A percentile compares a stretch with the other conserved stretches of the same genome.
phyloP scores from a whole-genome alignment of 2,888 invertebrate species.

The Idaea aversata region DNA sequence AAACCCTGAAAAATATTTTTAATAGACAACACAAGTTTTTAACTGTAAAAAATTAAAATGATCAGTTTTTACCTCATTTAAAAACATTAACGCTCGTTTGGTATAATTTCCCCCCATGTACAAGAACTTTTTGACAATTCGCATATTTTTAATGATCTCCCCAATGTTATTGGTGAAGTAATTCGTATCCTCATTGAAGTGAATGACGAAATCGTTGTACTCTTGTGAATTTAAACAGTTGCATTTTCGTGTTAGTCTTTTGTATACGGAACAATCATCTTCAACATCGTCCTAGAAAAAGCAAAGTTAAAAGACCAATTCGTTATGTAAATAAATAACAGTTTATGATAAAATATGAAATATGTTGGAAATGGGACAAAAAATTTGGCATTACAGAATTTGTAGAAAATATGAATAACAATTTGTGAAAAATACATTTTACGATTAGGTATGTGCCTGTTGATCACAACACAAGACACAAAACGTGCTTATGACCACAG shows the following conservation, averaged over 20 bases:
- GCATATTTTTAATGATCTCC: slow-evolving; percentile 68
- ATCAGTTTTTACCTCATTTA: slow-evolving; percentile 52
- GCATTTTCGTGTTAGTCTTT: slow-evolving; percentile 63
- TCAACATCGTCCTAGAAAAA: slow-evolving; percentile 47
- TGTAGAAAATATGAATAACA: too few species aligned
- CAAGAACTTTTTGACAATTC: slow-evolving; percentile 65
- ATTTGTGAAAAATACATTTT: too few species aligned
- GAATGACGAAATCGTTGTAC: slow-evolving; percentile 67
- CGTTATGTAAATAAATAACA: too few species aligned
- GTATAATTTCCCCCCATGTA: slow-evolving; percentile 63
- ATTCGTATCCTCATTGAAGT: slow-evolving; percentile 64
- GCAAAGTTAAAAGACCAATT: slow-evolving; percentile 1
- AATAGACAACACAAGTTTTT: too few species aligned
- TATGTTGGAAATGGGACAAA: too few species aligned
- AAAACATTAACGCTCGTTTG: slow-evolving; percentile 60
- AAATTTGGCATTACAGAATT: too few species aligned
- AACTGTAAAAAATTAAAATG: too few species aligned
- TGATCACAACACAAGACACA: too few species aligned
- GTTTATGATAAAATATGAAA: too few species aligned
- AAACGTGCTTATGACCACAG: too few species aligned
- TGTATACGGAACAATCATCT: slow-evolving; percentile 65
- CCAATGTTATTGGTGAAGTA: slow-evolving; percentile 56
- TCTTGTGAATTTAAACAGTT: slow-evolving; percentile 55
- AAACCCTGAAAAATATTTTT: slow-evolving; percentile 47
- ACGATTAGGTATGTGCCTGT: too few species aligned